phyloP scores from a whole-genome alignment of 1,140 invertebrate genomes.

The Aphis gossypii region DNA sequence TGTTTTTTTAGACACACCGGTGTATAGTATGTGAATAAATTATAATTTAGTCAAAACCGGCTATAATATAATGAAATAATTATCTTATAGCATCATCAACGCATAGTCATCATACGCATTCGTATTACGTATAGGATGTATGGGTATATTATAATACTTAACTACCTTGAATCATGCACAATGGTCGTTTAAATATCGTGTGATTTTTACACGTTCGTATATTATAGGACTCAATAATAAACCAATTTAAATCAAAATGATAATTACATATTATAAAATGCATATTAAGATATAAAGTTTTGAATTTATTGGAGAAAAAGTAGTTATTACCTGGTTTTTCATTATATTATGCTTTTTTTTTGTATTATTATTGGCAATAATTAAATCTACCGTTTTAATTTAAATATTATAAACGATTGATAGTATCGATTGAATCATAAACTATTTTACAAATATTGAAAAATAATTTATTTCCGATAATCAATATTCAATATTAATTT shows the following conservation, averaged over 20 bases:
- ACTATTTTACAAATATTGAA: neutral
- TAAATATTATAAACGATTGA: too few relatives aligned
- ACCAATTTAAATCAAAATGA: neutral
- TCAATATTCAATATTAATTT: neutral
- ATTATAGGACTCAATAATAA: neutral
- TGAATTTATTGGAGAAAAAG: neutral
- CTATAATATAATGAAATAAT: slow-evolving; percentile 23
- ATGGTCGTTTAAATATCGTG: neutral
- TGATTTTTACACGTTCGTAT: neutral
- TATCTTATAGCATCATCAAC: neutral
- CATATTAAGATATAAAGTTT: neutral
- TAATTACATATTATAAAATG: neutral
- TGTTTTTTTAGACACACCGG: neutral
- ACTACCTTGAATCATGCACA: neutral
- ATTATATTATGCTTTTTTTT: too few relatives aligned
- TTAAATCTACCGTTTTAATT: too few relatives aligned
- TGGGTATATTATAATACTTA: neutral
- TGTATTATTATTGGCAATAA: too few relatives aligned
- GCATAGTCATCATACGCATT: neutral
- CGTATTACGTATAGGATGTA: neutral
- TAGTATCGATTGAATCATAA: neutral
- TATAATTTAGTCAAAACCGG: neutral
- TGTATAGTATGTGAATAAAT: neutral
- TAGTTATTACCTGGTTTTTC: too few relatives aligned
- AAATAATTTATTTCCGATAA: neutral